These are phyloP conservation scores for Percopsis transmontana DNA, from an alignment of 2,113 vertebrate species.

Conservation along the genomic window DNA sequence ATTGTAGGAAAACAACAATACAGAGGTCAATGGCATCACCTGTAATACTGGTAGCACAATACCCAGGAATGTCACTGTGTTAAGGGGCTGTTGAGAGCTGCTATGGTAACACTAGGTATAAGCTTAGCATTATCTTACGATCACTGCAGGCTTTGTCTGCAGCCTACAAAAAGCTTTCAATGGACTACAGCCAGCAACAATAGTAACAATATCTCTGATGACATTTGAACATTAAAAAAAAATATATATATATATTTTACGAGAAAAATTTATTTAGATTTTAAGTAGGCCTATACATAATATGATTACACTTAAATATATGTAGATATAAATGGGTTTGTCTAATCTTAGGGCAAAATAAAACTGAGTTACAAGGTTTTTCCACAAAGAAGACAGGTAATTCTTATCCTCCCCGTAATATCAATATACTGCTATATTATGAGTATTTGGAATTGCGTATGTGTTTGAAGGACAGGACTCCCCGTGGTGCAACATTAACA, in stretches of 20 bases:
- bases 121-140: background rate
- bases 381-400: background rate
- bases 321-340: no score
- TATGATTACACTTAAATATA: no score
- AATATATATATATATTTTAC: background rate
- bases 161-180: no score
- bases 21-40: conserved; percentile 37
- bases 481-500: conserved; percentile 91
- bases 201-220: background rate
- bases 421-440: conserved; percentile 29
- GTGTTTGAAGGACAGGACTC: conserved; percentile 65
- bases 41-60: background rate
- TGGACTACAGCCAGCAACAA: background rate
- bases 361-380: no score
- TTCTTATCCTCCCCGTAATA: conserved; percentile 15
- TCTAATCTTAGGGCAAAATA: no score
- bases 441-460: conserved; percentile 46
- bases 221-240: no score
- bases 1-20: conserved; percentile 51
- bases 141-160: no score
- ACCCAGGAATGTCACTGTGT: conserved; percentile 4
- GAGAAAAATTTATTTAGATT: no score
- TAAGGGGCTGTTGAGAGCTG: background rate
- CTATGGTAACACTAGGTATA: conserved; percentile 5
- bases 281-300: background rate